phyloP scores from a whole-genome alignment of 2,113 vertebrate genomes.

The Sturnus vulgaris region DNA sequence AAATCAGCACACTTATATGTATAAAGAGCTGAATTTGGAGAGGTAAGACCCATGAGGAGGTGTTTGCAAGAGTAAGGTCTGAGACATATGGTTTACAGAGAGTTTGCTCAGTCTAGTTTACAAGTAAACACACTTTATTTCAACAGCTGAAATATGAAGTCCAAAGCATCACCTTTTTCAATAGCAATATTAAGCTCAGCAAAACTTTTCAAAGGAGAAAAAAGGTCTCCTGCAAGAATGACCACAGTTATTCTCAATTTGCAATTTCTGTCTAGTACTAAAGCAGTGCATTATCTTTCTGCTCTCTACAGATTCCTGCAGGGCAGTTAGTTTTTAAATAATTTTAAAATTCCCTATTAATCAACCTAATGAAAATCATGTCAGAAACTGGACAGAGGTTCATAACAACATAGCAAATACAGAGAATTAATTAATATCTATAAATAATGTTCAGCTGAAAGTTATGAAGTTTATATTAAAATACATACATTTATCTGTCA shows the following conservation, averaged over 20 bases:
- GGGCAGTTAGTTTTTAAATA: slow-evolving; percentile 51
- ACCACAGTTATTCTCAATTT: neutral
- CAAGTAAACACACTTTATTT: slow-evolving; percentile 23
- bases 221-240: neutral
- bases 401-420: slow-evolving; percentile 67
- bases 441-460: slow-evolving; percentile 69
- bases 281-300: slow-evolving; percentile 39
- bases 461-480: slow-evolving; percentile 55
- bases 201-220: neutral
- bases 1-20: neutral
- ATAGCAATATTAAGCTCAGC: neutral
- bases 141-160: slow-evolving; percentile 20
- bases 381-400: slow-evolving; percentile 61
- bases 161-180: slow-evolving; percentile 27
- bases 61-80: neutral
- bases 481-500: slow-evolving; percentile 54
- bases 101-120: slow-evolving; percentile 50
- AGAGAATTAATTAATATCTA: slow-evolving; percentile 68
- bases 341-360: slow-evolving; percentile 57
- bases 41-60: neutral
- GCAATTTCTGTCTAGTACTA: neutral
- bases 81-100: neutral
- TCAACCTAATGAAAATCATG: slow-evolving; percentile 57
- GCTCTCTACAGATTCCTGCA: slow-evolving; percentile 27
- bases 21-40: neutral